Base-by-base conservation (phyloP, 1,140 invertebrate species). In the Idris sp. region DNA sequence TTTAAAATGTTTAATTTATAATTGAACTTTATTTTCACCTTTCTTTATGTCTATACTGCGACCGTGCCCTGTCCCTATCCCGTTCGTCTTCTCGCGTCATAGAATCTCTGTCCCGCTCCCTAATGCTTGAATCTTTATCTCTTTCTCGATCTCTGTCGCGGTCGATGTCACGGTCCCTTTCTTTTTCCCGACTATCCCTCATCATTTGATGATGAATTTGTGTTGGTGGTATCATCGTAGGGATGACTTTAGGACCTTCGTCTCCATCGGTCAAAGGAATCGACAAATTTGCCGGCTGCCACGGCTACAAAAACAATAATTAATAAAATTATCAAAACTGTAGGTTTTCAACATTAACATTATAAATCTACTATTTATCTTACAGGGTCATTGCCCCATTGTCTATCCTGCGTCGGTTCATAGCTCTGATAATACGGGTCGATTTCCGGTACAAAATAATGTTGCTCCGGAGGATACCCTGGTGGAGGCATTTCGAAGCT, bases 391-490 rank as follows among this genome's bases (percentile, higher is more conserved):
- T 89, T 87, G 48, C 88, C 89, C 92, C 92, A 93, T 75, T 93
- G 91, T 13, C 88, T 90, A 77, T 93, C 92, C 71, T 93, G 92
- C 0, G 92, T 92, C 1, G 92, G 92, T 80, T 93, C 92, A 76
- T 92, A 93, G 18, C 90, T 89, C 40, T 91, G 91, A 83, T 92
- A 92, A 75, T 92, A 93, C 0, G 91, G 90, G 81, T 93, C 92
- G 0, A 88, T 72, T 79, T 89, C 85, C 28, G 88, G 84, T 54
- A 87, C 84, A 40, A 88, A 87, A 68, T 88, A 87, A 35, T 87
- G 81, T 49, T 90, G 90, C 76, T 91, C 90, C 48, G 85, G 85
- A 40, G 86, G 88, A 72, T 89, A 90, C 2, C 87, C 88, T 65
- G 89, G 89, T 7, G 89, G 89, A 14, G 88, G 88, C 72, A 89